Evolutionary conservation across 1,140 invertebrate species (phyloP).

Genomic region (Ips typographus): DNA sequence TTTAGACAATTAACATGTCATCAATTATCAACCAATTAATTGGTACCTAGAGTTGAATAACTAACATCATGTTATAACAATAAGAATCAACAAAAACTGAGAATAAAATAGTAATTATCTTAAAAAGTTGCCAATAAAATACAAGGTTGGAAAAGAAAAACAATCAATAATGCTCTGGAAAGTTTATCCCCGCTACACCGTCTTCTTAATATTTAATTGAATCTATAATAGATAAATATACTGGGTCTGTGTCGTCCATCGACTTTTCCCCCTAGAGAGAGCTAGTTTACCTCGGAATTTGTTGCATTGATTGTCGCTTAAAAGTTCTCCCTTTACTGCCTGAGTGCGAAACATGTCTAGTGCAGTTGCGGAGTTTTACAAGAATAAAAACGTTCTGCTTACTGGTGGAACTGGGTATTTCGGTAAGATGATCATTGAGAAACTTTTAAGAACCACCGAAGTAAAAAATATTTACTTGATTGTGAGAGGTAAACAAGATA

Average conservation of each 20-base stretch:
- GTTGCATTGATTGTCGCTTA: not conserved
- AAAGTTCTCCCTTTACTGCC: not conserved
- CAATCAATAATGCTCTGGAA: slow-evolving; percentile 15
- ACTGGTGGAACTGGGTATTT: slow-evolving; percentile 79
- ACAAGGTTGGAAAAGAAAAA: not conserved
- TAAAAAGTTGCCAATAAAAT: too few species aligned
- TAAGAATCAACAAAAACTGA: too few species aligned
- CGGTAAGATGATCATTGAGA: slow-evolving; percentile 86
- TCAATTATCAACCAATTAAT: too few species aligned
- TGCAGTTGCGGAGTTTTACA: slow-evolving; percentile 42
- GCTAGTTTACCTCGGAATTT: not conserved
- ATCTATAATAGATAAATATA: slow-evolving; percentile 25
- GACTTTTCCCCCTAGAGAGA: slow-evolving; percentile 12
- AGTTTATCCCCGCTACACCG: slow-evolving; percentile 18
- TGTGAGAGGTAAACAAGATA: slow-evolving; percentile 68
- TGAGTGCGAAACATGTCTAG: not conserved
- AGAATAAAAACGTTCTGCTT: slow-evolving; percentile 60
- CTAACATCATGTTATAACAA: too few species aligned
- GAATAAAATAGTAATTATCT: too few species aligned
- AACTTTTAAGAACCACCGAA: slow-evolving; percentile 69
- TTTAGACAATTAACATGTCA: too few species aligned
- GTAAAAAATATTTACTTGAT: slow-evolving; percentile 68
- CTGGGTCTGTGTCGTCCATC: slow-evolving; percentile 8
- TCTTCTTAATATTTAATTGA: slow-evolving; percentile 33
- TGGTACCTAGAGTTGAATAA: too few species aligned